Conservation (phyloP, 2,888 invertebrate species). For the Liopterus haemorrhoidalis region DNA sequence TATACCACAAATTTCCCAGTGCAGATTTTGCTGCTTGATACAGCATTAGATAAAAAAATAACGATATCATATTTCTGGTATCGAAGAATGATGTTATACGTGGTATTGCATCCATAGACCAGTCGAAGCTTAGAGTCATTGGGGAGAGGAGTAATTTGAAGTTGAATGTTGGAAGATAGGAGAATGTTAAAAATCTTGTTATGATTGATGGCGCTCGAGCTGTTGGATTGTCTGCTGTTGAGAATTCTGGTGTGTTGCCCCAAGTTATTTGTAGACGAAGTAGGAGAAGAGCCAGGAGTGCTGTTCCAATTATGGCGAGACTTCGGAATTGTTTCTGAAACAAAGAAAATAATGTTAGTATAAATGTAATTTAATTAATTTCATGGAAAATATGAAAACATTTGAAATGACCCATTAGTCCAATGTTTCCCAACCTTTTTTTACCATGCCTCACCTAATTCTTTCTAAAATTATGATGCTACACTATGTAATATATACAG, state of each 20-base stretch:
- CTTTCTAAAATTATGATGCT: too few species aligned
- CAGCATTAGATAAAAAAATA: conserved; percentile 63
- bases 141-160: conserved; percentile 83
- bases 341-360: conserved; percentile 33
- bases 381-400: background rate
- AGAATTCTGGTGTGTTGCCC: conserved; percentile 72
- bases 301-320: conserved; percentile 60
- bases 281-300: conserved; percentile 63
- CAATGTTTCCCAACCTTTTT: too few species aligned
- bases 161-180: conserved; percentile 88
- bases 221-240: conserved; percentile 92
- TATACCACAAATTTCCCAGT: conserved; percentile 10
- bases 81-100: conserved; percentile 74
- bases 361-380: background rate
- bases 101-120: conserved; percentile 97
- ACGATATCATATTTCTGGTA: conserved; percentile 68
- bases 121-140: conserved; percentile 87
- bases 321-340: conserved; percentile 68
- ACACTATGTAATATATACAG: too few species aligned
- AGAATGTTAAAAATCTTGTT: conserved; percentile 82
- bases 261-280: conserved; percentile 76
- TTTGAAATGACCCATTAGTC: too few species aligned
- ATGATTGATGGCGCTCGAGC: conserved; percentile 76
- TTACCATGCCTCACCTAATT: too few species aligned
- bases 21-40: conserved; percentile 29